Evolutionary conservation across 2,888 invertebrate species (phyloP), one percentile per base, ranked within the genome.

Genomic region (Diabrotica balteata): DNA sequence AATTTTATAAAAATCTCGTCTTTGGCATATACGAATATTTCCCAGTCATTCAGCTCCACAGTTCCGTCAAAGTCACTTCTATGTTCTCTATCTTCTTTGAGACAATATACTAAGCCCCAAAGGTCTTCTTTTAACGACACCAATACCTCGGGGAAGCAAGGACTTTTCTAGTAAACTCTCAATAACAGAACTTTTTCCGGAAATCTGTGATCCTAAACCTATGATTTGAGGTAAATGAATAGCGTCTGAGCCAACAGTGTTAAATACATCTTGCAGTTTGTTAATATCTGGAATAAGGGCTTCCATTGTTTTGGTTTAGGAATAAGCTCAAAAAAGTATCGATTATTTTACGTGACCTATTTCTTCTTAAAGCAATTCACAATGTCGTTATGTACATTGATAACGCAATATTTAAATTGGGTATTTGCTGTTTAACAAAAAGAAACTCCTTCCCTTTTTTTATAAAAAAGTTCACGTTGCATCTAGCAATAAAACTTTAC

Each of bases 191-290:
- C 98, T 98, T 87, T 99, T 99, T 59, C 99, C 99, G 55, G 99
- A 97, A 86, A 98, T 98, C 94, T 98, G 98, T 76, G 96, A 95
- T 81, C 99, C 99, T 79, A 99, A 91, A 75, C 99, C 99, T 80
- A 98, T 93, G 82, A 99, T 99, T 88, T 99, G 98, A 72, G 99
- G 99, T 81, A 99, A 88, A 86, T 98, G 97, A 81, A 99, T 93
- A 75, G 95, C 93, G 88, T 98, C 98, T 74, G 96, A 92, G 73
- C 99, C 99, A 69, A 99, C 96, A 54, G 98, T 97, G 81, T 97
- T 98, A 85, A 99, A 99, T 73, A 99, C 99, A 88, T 99, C 99
- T 89, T 99, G 99, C 75, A 99, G 88, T 87, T 99, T 99, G 87
- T 99, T 99, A 80, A 99, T 97, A 70, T 99, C 97, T 73, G 99